Evolutionary conservation across 1,140 invertebrate species (phyloP), one percentile per base, ranked within the genome.

Genomic region (Drosophila bifasciata): DNA sequence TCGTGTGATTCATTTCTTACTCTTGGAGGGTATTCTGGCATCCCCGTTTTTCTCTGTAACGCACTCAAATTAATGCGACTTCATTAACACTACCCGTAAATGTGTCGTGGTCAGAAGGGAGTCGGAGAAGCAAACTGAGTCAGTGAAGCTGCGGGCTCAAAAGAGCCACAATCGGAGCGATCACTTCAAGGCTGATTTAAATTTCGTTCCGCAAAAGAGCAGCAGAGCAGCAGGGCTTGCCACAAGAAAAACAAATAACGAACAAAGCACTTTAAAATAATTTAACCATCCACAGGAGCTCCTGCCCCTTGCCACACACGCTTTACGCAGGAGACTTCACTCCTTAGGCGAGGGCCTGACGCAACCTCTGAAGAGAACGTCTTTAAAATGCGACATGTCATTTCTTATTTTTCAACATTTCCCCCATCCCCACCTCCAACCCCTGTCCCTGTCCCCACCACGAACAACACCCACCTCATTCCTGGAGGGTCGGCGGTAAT

Each of bases 31-130:
- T 44, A 36, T 45, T 17, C 55, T 59, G 28, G 8, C 28, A 2
- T 40, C 21, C 25, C 60, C 58, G 51, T 76, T 60, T 77, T 77
- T 59, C 60, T 79, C 68, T 45, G 57, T 80, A 84, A 84, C 77
- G 83, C 83, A 81, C 83, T 81, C 63, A 85, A 88, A 85, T 88
- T 88, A 85, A 85, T 85, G 81, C 83, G 81, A 85, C 81, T 85
- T 85, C 83, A 88, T 85, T 85, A 88, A 88, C 81, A 88, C 74
- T 85, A 88, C 83, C 60, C 73, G 77, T 74, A 77, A 86, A 86
- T 74, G 77, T 72, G 71, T 48, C 64, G 60, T 62, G 57, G 60
- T 57, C 63, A 62, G 61, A 56, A 55, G 32, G 48, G 48, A 60
- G 62, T 60, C 45, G 11, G 13, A 13, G n/a, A 1, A 5, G 0